A percentile compares a stretch with the other conserved stretches of the same genome.
These are phyloP conservation scores for Melierax canorus DNA, from an alignment of 2,113 vertebrate species.

Conservation along the genomic window DNA sequence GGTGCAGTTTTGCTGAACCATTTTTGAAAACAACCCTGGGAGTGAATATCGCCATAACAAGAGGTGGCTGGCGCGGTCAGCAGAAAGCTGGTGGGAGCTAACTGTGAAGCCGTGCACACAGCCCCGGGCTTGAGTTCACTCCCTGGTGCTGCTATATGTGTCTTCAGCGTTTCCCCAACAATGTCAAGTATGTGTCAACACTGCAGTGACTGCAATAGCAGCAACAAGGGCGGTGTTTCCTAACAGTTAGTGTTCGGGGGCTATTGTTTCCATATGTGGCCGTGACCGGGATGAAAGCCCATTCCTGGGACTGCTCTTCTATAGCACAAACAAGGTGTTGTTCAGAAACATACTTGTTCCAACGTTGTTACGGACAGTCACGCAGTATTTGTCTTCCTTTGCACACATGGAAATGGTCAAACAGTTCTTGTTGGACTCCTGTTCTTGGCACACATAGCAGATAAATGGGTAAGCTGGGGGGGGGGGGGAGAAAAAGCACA, in stretches of 20 bases:
- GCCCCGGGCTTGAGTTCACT: background rate
- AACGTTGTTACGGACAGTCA: background rate
- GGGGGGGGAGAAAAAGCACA: background rate
- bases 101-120: background rate
- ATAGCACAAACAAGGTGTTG: background rate
- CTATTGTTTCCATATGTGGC: background rate
- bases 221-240: background rate
- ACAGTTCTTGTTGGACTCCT: slow-evolving; percentile 54
- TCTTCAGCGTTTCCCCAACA: background rate
- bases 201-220: background rate
- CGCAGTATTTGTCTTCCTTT: slow-evolving; percentile 22
- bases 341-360: background rate
- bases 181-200: background rate
- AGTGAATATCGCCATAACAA: background rate
- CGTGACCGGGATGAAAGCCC: background rate
- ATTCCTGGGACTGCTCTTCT: background rate
- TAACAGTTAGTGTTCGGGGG: accelerated
- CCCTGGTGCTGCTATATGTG: background rate
- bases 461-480: background rate
- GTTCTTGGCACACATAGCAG: slow-evolving; percentile 47
- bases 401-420: slow-evolving; percentile 42
- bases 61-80: background rate
- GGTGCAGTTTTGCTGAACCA: background rate
- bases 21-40: background rate
- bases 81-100: background rate